Percentiles rank a stretch among this genome's conserved stretches.
phyloP scores from a whole-genome alignment of 2,113 vertebrate species.

The Seriola quinqueradiata region DNA sequence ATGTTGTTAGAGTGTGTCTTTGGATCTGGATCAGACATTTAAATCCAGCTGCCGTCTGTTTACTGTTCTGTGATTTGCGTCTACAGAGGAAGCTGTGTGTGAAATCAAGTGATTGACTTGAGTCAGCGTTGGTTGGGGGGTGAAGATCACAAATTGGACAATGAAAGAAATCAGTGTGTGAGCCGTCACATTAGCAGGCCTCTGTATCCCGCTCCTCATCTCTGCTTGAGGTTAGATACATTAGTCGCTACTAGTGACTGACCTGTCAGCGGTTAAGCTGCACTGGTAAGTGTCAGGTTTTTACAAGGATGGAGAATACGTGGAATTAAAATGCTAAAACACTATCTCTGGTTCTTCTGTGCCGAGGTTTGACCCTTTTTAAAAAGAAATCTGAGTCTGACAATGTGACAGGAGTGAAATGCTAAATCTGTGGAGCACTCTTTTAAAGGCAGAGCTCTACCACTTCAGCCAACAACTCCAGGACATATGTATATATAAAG shows the following conservation, averaged over 20 bases:
- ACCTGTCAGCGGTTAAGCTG: not conserved
- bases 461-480: not conserved
- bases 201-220: not conserved
- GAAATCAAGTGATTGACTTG: no score
- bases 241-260: not conserved
- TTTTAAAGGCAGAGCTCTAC: not conserved
- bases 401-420: not conserved
- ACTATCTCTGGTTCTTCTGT: not conserved
- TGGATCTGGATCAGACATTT: not conserved
- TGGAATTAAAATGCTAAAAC: not conserved
- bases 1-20: rapidly evolving
- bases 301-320: not conserved
- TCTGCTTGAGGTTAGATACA: not conserved
- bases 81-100: no score
- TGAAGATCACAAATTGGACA: no score
- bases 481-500: constrained; percentile 4
- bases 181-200: no score
- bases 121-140: no score
- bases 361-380: no score
- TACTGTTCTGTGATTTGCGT: no score
- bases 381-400: no score
- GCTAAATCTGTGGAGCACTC: rapidly evolving
- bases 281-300: not conserved
- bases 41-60: rapidly evolving
- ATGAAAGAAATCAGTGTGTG: no score